Percentiles rank a stretch among this genome's conserved stretches.
Evolutionary conservation across 2,888 invertebrate genomes (phyloP).

Genomic region (Ophion obscuratus): DNA sequence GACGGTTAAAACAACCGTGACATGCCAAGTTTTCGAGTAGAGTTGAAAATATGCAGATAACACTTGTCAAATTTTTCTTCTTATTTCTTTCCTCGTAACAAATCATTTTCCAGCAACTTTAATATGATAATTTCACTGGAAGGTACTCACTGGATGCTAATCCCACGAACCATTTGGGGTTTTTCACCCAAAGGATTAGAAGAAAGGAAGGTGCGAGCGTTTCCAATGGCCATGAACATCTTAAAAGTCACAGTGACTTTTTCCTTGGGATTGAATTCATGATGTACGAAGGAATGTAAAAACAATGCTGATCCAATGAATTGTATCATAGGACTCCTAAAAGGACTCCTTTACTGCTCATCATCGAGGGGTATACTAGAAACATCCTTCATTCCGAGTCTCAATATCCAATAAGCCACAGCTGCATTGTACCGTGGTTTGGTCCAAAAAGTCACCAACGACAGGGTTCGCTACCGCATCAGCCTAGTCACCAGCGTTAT

Average conservation of each 20-base stretch:
- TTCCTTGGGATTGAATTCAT: background rate
- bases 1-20: too few species aligned
- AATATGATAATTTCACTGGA: too few species aligned
- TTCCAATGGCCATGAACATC: too few species aligned
- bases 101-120: too few species aligned
- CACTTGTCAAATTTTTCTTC: background rate
- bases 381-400: conserved; percentile 22
- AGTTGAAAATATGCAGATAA: background rate
- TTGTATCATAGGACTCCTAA: conserved; percentile 4
- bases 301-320: background rate
- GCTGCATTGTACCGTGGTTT: background rate
- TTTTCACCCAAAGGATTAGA: too few species aligned
- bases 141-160: too few species aligned
- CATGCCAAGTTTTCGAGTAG: background rate
- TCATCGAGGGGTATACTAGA: conserved; percentile 26
- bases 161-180: too few species aligned
- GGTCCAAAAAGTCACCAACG: conserved; percentile 3
- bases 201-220: too few species aligned
- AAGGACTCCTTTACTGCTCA: background rate
- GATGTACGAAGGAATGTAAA: background rate
- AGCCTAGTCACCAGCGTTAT: background rate
- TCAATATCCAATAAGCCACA: background rate
- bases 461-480: background rate
- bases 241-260: background rate
- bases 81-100: background rate